These are phyloP conservation scores for Drosophila gunungcola DNA, from an alignment of 1,140 invertebrate species.

Conservation along the genomic window DNA sequence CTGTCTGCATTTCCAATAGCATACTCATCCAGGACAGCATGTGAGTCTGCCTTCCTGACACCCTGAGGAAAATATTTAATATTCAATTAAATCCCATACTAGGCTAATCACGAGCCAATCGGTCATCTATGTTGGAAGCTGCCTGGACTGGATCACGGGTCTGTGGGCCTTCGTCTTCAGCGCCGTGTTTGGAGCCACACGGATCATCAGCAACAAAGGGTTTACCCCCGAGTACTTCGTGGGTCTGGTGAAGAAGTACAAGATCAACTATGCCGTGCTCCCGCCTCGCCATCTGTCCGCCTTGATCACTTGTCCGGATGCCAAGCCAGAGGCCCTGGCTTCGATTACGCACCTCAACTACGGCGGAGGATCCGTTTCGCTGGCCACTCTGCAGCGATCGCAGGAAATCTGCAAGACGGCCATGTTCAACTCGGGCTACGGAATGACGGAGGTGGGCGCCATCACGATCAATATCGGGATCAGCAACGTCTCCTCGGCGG, in stretches of 20 bases:
- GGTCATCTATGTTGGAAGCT: conserved; percentile 61
- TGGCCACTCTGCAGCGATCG: conserved; percentile 41
- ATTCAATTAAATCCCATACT: neutral
- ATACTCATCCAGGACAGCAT: conserved; percentile 59
- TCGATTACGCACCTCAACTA: conserved; percentile 53
- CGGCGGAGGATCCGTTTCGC: conserved; percentile 55
- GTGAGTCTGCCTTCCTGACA: conserved; percentile 8
- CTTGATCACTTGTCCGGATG: conserved; percentile 51
- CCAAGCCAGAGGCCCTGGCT: conserved; percentile 44
- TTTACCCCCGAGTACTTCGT: conserved; percentile 63
- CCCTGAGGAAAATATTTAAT: neutral
- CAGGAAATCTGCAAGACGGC: conserved; percentile 55
- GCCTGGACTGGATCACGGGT: conserved; percentile 77
- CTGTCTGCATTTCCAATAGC: conserved; percentile 89
- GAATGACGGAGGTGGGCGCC: conserved; percentile 61
- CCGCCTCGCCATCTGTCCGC: conserved; percentile 54
- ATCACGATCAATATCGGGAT: conserved; percentile 62
- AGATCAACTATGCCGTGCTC: conserved; percentile 59
- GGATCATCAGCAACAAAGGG: conserved; percentile 63
- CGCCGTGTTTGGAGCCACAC: conserved; percentile 56
- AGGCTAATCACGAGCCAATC: conserved; percentile 62
- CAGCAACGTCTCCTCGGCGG: conserved; percentile 55
- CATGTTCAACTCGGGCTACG: conserved; percentile 64
- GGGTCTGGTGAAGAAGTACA: conserved; percentile 70
- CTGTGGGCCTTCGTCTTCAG: conserved; percentile 57